A percentile compares a stretch with the other conserved stretches of the same genome.
Conservation (phyloP, 2,797 vertebrate genomes). For the Australoheros facetus region DNA sequence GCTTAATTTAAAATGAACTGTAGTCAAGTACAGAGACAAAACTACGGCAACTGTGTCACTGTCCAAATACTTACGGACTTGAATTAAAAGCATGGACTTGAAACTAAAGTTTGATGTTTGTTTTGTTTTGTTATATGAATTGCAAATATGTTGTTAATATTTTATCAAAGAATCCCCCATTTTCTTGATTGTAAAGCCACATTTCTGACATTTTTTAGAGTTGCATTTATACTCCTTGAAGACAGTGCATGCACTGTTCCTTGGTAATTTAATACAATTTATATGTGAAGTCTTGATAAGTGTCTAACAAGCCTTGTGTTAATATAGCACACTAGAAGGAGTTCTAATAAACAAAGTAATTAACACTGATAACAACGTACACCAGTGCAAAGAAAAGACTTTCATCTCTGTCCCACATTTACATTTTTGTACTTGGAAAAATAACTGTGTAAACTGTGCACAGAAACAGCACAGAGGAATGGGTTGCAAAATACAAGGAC, state of each 20-base stretch:
- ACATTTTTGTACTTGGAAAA: slow-evolving; percentile 25
- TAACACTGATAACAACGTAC: slow-evolving; percentile 27
- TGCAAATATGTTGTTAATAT: slow-evolving; percentile 18
- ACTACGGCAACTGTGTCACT: too few species aligned
- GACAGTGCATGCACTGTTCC: not conserved
- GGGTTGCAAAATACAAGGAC: not conserved
- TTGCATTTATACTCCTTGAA: not conserved
- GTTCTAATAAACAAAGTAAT: slow-evolving; percentile 32
- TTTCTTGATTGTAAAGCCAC: slow-evolving; percentile 6
- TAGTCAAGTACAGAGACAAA: too few species aligned
- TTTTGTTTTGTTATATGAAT: not conserved
- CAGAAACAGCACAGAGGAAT: not conserved
- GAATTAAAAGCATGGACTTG: not conserved
- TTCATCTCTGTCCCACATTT: slow-evolving; percentile 14
- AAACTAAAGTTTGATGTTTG: not conserved
- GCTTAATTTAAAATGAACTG: too few species aligned
- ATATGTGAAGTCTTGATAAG: slow-evolving; percentile 29
- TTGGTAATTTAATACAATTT: slow-evolving; percentile 44
- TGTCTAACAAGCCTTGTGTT: slow-evolving; percentile 24
- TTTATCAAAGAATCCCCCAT: slow-evolving; percentile 6
- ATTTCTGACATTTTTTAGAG: not conserved
- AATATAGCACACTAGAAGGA: slow-evolving; percentile 28
- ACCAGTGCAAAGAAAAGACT: slow-evolving; percentile 4
- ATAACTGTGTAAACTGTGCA: not conserved
- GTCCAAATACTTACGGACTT: too few species aligned